These are phyloP conservation scores for Otolemur garnettii DNA, from an alignment of 2,113 vertebrate genomes.

Conservation along the genomic window DNA sequence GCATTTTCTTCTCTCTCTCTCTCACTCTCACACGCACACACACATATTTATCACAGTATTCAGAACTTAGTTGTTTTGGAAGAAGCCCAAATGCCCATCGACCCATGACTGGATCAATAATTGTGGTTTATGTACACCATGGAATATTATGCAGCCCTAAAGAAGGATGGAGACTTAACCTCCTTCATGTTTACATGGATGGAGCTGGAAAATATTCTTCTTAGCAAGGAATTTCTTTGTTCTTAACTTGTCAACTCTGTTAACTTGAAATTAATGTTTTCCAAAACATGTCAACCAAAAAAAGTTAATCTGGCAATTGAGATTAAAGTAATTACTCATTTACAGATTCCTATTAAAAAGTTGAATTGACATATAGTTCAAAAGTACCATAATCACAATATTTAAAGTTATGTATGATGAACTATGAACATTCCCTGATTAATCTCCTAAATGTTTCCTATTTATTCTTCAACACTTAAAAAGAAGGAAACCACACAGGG, in stretches of 20 bases:
- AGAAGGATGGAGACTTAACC: too few relatives aligned
- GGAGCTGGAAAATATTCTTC: too few relatives aligned
- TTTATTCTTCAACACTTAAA: background rate
- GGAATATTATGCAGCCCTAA: too few relatives aligned
- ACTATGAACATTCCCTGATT: constrained; percentile 27
- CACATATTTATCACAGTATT: background rate
- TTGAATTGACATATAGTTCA: constrained; percentile 30
- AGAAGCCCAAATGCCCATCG: too few relatives aligned
- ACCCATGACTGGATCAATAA: too few relatives aligned
- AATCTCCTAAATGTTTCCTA: constrained; percentile 37
- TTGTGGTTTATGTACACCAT: too few relatives aligned
- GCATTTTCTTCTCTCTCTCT: background rate
- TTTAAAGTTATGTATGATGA: constrained; percentile 50
- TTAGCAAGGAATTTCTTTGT: background rate
- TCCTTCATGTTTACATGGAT: too few relatives aligned
- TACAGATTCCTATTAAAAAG: constrained; percentile 27
- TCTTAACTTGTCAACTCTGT: background rate
- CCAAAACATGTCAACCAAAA: background rate
- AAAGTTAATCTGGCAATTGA: background rate
- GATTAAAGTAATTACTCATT: constrained; percentile 26
- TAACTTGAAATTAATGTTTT: constrained; percentile 17
- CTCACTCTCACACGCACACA: background rate
- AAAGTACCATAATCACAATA: constrained; percentile 43
- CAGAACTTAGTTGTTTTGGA: background rate
- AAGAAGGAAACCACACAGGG: background rate